Base-by-base conservation (phyloP, 2,113 vertebrate genomes). In the Pelmatolapia mariae region DNA sequence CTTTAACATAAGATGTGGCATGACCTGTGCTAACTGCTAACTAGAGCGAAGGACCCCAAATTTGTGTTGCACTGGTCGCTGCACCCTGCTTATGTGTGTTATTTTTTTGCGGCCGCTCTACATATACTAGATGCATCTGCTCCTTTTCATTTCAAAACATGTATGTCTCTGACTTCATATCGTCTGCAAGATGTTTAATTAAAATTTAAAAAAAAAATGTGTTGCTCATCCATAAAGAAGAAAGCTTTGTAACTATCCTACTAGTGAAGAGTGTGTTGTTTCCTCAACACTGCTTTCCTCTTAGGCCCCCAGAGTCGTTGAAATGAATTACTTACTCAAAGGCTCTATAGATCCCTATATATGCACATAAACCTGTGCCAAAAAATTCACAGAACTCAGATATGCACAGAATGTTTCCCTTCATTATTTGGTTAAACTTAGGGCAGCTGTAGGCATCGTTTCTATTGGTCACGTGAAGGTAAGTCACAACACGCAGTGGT, bases 201-300 rank as follows among this genome's bases (percentile, higher is more conserved):
- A 18, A 61, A 61, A 10, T 18, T 8, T 0, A 4, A 8, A 0
- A 6, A 31, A 10, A 18, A 33, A 63, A 61, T 33, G 31, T 63
- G n/a, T 54, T 22, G 59, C 29, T 63, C 29, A 63, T 63, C 19
- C 29, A 63, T 63, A 63, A 63, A 63, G 59, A 63, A 63, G 29
- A 63, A 59, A 12, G 10, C 4, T 63, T 33, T 63, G 31, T 63
- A 63, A 63, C 59, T 19, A 19, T 61, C 57, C 26, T 61, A 61
- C 57, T 63, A 63, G 29, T 63, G 16, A 63, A 63, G 6, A 63
- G 59, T 33, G 2, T 19, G 2, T 63, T 16, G 6, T 63, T 63
- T 63, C 59, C 59, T 36, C 31, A 63, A 63, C 31, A 63, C 59
- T 63, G 31, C 31, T 63, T 63, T 63, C 18, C 10, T 36, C 59